These are phyloP conservation scores for Chloroceryle inda DNA, from an alignment of 2,797 vertebrate species.

Conservation along the genomic window DNA sequence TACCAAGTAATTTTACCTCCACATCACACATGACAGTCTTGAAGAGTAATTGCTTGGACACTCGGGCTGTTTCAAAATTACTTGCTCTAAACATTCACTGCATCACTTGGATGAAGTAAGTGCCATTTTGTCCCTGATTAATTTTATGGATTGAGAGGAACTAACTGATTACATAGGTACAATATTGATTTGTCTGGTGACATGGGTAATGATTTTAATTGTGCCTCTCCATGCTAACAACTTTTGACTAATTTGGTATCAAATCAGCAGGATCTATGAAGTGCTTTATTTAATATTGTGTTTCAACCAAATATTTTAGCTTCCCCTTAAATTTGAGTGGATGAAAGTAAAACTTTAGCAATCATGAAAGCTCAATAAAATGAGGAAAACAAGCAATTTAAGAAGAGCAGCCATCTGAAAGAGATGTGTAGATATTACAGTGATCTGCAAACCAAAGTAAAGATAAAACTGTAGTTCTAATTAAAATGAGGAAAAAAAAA, in stretches of 20 bases:
- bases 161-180: background rate
- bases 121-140: background rate
- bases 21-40: background rate
- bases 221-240: background rate
- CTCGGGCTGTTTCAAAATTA: background rate
- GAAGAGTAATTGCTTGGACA: background rate
- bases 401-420: background rate
- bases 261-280: background rate
- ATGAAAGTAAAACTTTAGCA: background rate
- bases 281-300: background rate
- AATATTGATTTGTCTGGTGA: constrained; percentile 1
- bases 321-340: background rate
- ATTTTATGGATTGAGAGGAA: background rate
- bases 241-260: background rate
- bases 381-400: background rate
- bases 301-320: background rate
- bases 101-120: background rate
- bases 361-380: background rate
- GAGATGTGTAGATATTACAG: background rate
- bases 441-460: background rate
- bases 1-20: background rate
- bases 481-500: background rate
- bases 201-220: constrained; percentile 26
- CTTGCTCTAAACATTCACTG: background rate
- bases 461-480: background rate